Base-by-base conservation (phyloP, 2,113 vertebrate genomes). In the Oreocharis arfaki region DNA sequence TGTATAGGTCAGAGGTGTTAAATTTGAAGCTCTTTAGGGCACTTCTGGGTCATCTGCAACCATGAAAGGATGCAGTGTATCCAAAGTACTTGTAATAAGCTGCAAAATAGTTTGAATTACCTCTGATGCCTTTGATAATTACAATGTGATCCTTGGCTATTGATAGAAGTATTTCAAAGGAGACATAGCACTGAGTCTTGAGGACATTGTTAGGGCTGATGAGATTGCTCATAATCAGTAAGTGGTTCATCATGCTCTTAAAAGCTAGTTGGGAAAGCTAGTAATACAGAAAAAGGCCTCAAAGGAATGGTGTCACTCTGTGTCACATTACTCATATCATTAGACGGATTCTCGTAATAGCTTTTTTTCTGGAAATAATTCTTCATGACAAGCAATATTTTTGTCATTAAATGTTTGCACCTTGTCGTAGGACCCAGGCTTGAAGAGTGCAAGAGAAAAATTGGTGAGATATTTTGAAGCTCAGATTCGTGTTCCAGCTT, bases 121-220 rank as follows among this genome's bases (percentile, higher is more conserved):
- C 60, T 84, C 69, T 78, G 68, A 68, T 87, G 76, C 32, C 73
- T 95, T 92, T 94, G 73, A 84, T 90, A 86, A 67, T 86, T 81
- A 63, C 68, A 82, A 57, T 78, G 79, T 94, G 95, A 94, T 96
- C 49, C 69, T 67, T 92, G 76, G 33, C 96, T 96, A 84, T 88
- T 96, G 85, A 84, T 93, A 84, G 79, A 90, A 93, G 64, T 52
- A 69, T 84, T 96, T 96, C 86, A 95, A 89, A 95, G 83, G 60
- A 91, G 52, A 68, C 79, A 65, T 24, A 93, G 77, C 52, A 16
- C 87, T 88, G 84, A 87, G 13, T 94, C 64, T 95, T 2, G 63
- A 94, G 84, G 59, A 95, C 0, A 2, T 46, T 84, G 77, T 95
- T 95, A 70, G 35, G 59, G 67, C 75, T 83, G 75, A 94, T 90